Percentiles rank a stretch among this genome's conserved stretches.
These are phyloP conservation scores for Colaptes auratus DNA, from an alignment of 2,113 vertebrate species.

Conservation along the genomic window DNA sequence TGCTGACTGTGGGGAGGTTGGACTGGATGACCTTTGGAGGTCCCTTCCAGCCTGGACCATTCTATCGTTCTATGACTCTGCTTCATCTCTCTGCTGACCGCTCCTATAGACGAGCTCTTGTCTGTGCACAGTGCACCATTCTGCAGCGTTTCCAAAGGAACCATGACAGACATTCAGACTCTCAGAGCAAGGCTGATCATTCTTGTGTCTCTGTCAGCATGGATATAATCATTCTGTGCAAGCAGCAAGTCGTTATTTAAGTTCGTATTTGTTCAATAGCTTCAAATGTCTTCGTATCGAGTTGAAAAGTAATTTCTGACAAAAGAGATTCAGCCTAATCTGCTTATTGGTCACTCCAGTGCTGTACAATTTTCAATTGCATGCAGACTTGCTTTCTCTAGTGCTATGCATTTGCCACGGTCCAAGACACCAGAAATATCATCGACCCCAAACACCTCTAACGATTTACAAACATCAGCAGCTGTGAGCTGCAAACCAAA, in stretches of 20 bases:
- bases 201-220: neutral
- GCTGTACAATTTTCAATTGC: neutral
- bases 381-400: neutral
- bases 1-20: too few relatives aligned
- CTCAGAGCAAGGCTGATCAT: neutral
- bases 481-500: neutral
- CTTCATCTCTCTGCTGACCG: rapidly evolving
- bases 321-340: neutral
- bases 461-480: neutral
- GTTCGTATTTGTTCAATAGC: neutral
- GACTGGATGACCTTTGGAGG: too few relatives aligned
- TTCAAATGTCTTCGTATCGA: neutral
- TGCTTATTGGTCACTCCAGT: neutral
- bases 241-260: neutral
- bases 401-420: neutral
- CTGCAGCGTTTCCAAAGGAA: neutral
- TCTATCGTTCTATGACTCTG: neutral
- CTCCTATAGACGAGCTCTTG: neutral
- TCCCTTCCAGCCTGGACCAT: too few relatives aligned
- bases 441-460: neutral
- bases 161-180: neutral
- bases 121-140: neutral
- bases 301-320: neutral
- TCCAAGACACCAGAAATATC: neutral
- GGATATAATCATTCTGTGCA: neutral